These are phyloP conservation scores for Trialeurodes vaporariorum DNA, from an alignment of 1,140 invertebrate species.

Conservation along the genomic window DNA sequence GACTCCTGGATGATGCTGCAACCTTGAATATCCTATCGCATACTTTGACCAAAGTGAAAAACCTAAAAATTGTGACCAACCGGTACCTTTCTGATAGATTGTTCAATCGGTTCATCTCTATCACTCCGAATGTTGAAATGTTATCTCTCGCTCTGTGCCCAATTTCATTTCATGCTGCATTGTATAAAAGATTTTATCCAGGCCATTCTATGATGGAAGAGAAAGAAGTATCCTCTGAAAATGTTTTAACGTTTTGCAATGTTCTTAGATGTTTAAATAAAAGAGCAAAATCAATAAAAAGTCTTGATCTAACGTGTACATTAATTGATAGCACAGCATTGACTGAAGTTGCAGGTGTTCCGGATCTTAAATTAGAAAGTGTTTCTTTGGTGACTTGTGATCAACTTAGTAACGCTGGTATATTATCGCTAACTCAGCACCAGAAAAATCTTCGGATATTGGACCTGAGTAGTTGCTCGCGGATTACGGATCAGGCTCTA, in stretches of 20 bases:
- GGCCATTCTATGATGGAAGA: slow-evolving; percentile 27
- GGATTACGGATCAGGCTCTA: slow-evolving; percentile 48
- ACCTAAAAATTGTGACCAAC: slow-evolving; percentile 48
- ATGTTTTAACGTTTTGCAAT: slow-evolving; percentile 55
- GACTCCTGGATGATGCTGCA: slow-evolving; percentile 44
- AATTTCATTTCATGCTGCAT: slow-evolving; percentile 52
- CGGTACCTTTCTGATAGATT: slow-evolving; percentile 57
- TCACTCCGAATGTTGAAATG: slow-evolving; percentile 44
- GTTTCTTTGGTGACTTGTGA: slow-evolving; percentile 47
- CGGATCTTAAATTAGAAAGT: slow-evolving; percentile 41
- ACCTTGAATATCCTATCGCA: slow-evolving; percentile 38
- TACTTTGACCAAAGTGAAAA: slow-evolving; percentile 42
- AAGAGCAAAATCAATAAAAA: slow-evolving; percentile 42
- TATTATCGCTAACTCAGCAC: slow-evolving; percentile 40
- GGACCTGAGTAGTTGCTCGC: slow-evolving; percentile 47
- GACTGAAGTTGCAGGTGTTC: slow-evolving; percentile 38
- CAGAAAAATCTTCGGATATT: slow-evolving; percentile 45
- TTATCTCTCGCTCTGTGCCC: slow-evolving; percentile 50
- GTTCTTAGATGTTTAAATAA: slow-evolving; percentile 43
- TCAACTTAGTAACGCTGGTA: slow-evolving; percentile 48
- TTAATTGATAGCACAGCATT: slow-evolving; percentile 50
- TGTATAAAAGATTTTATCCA: slow-evolving; percentile 53
- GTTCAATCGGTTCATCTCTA: slow-evolving; percentile 48
- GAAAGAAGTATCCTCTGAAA: slow-evolving; percentile 44
- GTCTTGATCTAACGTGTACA: slow-evolving; percentile 49